Base-by-base conservation (phyloP, 2,797 vertebrate species). In the Crocidura indochinensis region DNA sequence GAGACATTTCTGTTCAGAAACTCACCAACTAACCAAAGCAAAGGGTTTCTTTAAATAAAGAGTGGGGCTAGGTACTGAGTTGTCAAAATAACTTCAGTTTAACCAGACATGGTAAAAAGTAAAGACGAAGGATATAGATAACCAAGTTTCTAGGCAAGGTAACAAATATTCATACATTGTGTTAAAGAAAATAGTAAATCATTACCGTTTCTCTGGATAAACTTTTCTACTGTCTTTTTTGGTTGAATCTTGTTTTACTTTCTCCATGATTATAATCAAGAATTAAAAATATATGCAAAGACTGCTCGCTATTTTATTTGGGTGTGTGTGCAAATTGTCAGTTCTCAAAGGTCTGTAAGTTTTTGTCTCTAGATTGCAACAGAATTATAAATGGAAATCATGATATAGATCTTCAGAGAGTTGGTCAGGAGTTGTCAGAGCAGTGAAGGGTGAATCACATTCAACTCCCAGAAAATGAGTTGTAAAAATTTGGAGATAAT, bases 211-310 rank as follows among this genome's bases (percentile, higher is more conserved):
- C 56, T 65, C 49, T 89, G n/a, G 1, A 27, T n/a, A 1, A 82
- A 31, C 60, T 91, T 86, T 60, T 86, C 22, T 69, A 49, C 27
- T 49, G 7, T 79, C 68, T 69, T 89, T 46, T 74, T 38, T 53
- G 3, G 56, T 20, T 5, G 38, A 3, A 8, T 78, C 15, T 56
- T 82, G 75, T 0, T 2, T 49, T 74, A 74, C 62, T 76, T 84
- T 60, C 6, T 71, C 77, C 79, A 84, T 80, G 24, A 14, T 72
- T 76, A 29, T 15, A 49, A 64, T 53, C 27, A 81, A 79, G n/a
- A 62, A 71, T 44, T 67, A 20, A 84, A 17, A 19, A 53, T 47
- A 38, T 51, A 27, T 17, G 8, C 38, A 87, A 2, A 90, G 19
- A 69, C 10, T 19, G 15, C 10, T 74, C 38, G 15, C 51, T 47